Percentiles rank a stretch among this genome's conserved stretches.
Evolutionary conservation across 1,140 invertebrate genomes (phyloP).

Genomic region (Nasonia vitripennis): DNA sequence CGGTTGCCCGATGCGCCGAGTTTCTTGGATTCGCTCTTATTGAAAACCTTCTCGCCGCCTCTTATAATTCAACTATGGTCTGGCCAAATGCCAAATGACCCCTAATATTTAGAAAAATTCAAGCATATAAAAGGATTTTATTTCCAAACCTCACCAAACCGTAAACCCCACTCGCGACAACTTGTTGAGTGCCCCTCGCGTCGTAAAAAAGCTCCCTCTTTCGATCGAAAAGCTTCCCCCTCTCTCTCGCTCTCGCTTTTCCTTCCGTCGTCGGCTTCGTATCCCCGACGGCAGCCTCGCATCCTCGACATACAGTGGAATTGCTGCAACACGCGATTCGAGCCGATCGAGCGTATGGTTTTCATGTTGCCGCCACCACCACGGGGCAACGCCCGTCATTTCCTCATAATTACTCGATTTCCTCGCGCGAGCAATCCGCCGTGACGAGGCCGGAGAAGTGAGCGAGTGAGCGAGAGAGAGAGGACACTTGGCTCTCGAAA

Average conservation of each 20-base stretch:
- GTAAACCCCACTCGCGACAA: neutral
- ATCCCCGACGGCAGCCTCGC: neutral
- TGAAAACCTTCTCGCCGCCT: too few species aligned
- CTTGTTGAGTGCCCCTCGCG: slow-evolving; percentile 14
- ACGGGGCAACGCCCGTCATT: slow-evolving; percentile 70
- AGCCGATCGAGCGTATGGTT: slow-evolving; percentile 22
- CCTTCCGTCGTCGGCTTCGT: neutral
- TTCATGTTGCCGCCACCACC: slow-evolving; percentile 53
- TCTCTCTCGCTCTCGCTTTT: too few species aligned
- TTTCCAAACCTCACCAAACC: too few species aligned
- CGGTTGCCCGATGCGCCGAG: neutral
- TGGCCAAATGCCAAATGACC: too few species aligned
- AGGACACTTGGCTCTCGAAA: slow-evolving; percentile 51
- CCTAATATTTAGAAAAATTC: too few species aligned
- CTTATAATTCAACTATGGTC: too few species aligned
- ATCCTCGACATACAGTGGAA: neutral
- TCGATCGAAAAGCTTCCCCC: neutral
- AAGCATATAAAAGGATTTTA: too few species aligned
- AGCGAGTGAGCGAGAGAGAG: slow-evolving; percentile 29
- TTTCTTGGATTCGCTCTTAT: too few species aligned
- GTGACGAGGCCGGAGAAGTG: neutral
- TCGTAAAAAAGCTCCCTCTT: neutral
- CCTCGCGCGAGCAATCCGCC: slow-evolving; percentile 56
- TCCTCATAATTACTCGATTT: slow-evolving; percentile 73
- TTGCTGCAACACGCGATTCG: neutral